These are phyloP conservation scores for Apeltes quadracus DNA, from an alignment of 2,113 vertebrate species.

Conservation along the genomic window DNA sequence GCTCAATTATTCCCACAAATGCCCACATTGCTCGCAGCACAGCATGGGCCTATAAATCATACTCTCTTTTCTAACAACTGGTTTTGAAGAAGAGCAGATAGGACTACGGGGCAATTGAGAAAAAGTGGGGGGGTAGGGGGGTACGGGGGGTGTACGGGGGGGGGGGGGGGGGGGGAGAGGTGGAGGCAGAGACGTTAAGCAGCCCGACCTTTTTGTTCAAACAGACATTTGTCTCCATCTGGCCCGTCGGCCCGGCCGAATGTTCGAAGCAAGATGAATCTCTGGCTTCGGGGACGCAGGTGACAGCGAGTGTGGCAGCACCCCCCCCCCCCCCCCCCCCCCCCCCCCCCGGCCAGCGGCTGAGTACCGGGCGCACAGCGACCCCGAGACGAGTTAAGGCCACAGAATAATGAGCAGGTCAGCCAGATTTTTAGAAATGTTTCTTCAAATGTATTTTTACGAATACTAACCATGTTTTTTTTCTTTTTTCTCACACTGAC, in stretches of 20 bases:
- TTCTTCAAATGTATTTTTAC: no score
- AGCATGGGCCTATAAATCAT: conserved; percentile 73
- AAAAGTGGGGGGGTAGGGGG: not conserved
- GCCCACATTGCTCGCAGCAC: conserved; percentile 57
- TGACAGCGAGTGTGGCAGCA: conserved; percentile 58
- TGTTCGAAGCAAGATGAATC: conserved; percentile 78
- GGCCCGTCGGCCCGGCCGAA: conserved; percentile 61
- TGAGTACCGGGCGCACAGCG: no score
- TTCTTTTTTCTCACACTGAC: not conserved
- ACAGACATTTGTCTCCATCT: conserved; percentile 81
- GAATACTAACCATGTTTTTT: no score
- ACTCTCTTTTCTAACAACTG: conserved; percentile 56
- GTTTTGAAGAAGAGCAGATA: conserved; percentile 49
- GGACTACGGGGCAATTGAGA: conserved; percentile 50
- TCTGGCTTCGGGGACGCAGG: conserved; percentile 60
- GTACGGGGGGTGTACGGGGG: not conserved
- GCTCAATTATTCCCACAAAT: conserved; percentile 73
- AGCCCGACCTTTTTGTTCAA: conserved; percentile 41
- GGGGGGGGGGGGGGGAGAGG: conserved; percentile 2
- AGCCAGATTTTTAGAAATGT: no score
- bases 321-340: not conserved
- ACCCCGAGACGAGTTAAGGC: conserved; percentile 49
- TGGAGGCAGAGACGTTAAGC: conserved; percentile 36
- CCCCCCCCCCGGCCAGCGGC: no score
- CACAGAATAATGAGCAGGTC: conserved; percentile 75